phyloP scores from a whole-genome alignment of 2,797 vertebrate species.

The Dermochelys coriacea region DNA sequence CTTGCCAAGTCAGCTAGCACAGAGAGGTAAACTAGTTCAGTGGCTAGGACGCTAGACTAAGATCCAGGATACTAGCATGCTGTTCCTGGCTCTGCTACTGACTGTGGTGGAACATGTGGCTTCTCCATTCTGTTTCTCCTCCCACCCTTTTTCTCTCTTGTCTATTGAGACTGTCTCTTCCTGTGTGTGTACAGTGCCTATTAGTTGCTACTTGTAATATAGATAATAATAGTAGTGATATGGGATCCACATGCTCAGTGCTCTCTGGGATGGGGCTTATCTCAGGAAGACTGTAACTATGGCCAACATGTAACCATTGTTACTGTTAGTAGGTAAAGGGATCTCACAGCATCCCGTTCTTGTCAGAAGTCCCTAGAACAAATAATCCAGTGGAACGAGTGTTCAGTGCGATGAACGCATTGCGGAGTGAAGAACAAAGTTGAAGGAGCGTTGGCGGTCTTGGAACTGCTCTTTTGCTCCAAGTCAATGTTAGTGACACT shows the following conservation, averaged over 20 bases:
- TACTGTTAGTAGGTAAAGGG: neutral
- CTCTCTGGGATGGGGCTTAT: neutral
- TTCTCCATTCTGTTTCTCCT: neutral
- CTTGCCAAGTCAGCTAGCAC: too few species aligned
- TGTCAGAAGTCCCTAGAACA: neutral
- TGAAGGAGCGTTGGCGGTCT: neutral
- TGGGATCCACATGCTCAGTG: neutral
- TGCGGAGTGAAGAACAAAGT: neutral
- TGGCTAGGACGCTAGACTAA: too few species aligned
- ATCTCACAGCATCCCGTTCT: neutral
- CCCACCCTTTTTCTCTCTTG: neutral
- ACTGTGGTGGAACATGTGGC: neutral
- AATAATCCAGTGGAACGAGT: neutral
- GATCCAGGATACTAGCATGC: neutral
- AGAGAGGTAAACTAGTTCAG: neutral
- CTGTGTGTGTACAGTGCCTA: fast-evolving
- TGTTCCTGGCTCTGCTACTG: neutral
- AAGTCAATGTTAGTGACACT: neutral
- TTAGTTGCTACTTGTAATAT: fast-evolving
- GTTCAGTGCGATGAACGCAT: neutral
- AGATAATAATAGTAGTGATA: fast-evolving
- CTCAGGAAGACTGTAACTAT: neutral
- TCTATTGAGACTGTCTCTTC: neutral
- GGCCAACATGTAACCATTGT: fast-evolving
- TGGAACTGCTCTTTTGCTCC: fast-evolving